Base-by-base conservation (phyloP, 2,113 vertebrate genomes). In the Synodontis membranacea region DNA sequence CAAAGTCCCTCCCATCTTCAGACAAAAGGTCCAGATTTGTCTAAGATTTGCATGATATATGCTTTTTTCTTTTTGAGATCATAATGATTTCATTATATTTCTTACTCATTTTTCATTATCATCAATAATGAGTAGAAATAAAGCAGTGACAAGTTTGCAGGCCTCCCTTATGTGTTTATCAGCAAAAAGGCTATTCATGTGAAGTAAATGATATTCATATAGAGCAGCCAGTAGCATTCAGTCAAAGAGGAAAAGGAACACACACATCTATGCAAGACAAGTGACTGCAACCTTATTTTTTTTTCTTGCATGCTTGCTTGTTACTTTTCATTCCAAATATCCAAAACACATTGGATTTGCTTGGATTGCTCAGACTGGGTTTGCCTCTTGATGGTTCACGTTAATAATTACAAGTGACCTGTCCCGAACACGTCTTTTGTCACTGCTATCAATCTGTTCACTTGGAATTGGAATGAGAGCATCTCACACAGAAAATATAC, bases 1-100 rank as follows among this genome's bases (percentile, higher is more conserved):
- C 98, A 11, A 99, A 99, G 64, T 95, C 95, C 44, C 95, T 99
- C 31, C 98, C 98, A 0, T 98, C 98, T 0, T 97, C 98, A 0
- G 97, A 99, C 90, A 99, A 99, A 94, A 98, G 98, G 98, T 99
- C 89, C 2, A 5, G 21, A 39, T 39, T 56, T 15, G 0, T 58
- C 25, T 39, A 80, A 56, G 19, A 52, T 54, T 34, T 10, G n/a
- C n/a, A 54, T 54, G 7, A 8, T 56, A 6, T 2, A 3, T 4
- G 0, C 19, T 19, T 21, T 70, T 39, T 42, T 25, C 23, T 50
- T 50, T 31, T 31, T 19, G 7, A 31, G 6, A 31, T n/a, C 12
- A 76, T 76, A 48, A 76, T 76, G 12, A n/a, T 48, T 76, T 76
- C 5, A 7, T 5, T 75, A 48, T 2, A 46, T 46, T 23, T 42